phyloP scores from a whole-genome alignment of 1,140 invertebrate genomes.

The Drosophila ananassae region DNA sequence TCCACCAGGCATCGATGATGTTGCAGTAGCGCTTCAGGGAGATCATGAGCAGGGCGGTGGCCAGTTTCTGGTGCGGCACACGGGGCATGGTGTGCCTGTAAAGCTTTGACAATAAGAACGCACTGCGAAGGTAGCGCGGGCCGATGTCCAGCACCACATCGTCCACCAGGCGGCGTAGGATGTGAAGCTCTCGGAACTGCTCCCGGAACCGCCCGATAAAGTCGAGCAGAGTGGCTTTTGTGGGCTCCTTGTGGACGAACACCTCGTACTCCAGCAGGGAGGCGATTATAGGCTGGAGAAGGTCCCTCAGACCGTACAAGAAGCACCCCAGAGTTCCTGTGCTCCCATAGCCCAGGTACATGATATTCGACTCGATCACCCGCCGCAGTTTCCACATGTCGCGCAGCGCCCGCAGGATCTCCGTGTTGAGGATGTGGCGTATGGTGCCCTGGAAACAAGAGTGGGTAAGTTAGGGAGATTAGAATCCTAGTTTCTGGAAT shows the following conservation, averaged over 20 bases:
- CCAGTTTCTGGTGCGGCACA: constrained; percentile 48
- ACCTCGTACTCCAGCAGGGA: constrained; percentile 53
- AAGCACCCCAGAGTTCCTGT: constrained; percentile 62
- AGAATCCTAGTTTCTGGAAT: not conserved
- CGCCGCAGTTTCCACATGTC: constrained; percentile 54
- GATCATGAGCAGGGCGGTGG: constrained; percentile 39
- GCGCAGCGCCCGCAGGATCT: constrained; percentile 48
- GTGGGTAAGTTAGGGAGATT: not conserved
- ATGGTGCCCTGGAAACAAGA: constrained; percentile 26
- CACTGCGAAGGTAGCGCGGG: constrained; percentile 58
- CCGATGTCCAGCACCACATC: constrained; percentile 30
- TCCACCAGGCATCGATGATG: constrained; percentile 79
- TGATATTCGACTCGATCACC: constrained; percentile 22
- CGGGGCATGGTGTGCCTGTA: constrained; percentile 22
- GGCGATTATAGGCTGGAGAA: constrained; percentile 56
- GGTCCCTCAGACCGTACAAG: constrained; percentile 53
- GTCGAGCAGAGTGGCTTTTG: constrained; percentile 32
- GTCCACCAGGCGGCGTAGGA: constrained; percentile 3
- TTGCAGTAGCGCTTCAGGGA: constrained; percentile 57
- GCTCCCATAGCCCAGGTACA: constrained; percentile 9
- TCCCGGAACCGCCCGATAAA: constrained; percentile 40
- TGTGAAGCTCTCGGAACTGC: constrained; percentile 38
- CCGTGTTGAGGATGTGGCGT: constrained; percentile 5
- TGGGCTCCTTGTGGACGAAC: constrained; percentile 7
- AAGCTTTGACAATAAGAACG: constrained; percentile 56